Conservation (phyloP, 2,888 invertebrate species). For the Eucera pruinosa region DNA sequence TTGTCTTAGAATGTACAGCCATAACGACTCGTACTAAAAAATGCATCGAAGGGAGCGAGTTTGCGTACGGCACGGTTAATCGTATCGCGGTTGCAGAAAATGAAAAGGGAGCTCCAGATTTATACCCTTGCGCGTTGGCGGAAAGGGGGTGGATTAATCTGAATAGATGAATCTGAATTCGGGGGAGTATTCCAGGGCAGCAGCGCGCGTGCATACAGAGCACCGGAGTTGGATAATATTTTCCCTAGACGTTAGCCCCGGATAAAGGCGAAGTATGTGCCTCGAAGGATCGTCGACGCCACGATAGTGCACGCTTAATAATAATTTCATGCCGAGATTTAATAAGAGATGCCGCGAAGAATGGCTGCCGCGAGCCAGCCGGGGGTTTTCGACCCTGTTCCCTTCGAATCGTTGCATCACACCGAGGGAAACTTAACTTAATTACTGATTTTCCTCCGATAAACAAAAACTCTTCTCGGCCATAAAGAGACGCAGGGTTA, state of each 20-base stretch:
- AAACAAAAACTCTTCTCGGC: conserved; percentile 37
- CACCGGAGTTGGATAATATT: conserved; percentile 31
- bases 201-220: conserved; percentile 17
- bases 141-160: conserved; percentile 37
- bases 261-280: conserved; percentile 37
- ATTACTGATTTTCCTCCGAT: conserved; percentile 75
- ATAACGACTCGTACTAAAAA: no score
- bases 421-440: conserved; percentile 67
- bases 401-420: conserved; percentile 56
- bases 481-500: no score
- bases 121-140: not conserved
- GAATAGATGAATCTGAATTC: conserved; percentile 58
- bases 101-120: conserved; percentile 25
- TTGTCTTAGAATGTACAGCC: no score
- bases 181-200: conserved; percentile 28
- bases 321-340: conserved; percentile 73
- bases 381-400: conserved; percentile 36
- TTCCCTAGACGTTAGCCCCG: conserved; percentile 43
- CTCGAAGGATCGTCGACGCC: conserved; percentile 41
- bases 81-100: conserved; percentile 31
- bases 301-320: conserved; percentile 65
- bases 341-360: conserved; percentile 73
- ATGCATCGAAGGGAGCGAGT: not conserved
- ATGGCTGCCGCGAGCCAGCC: conserved; percentile 58
- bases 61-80: conserved; percentile 8